Conservation (phyloP, 2,888 invertebrate species). For the Phorcus lineatus region DNA sequence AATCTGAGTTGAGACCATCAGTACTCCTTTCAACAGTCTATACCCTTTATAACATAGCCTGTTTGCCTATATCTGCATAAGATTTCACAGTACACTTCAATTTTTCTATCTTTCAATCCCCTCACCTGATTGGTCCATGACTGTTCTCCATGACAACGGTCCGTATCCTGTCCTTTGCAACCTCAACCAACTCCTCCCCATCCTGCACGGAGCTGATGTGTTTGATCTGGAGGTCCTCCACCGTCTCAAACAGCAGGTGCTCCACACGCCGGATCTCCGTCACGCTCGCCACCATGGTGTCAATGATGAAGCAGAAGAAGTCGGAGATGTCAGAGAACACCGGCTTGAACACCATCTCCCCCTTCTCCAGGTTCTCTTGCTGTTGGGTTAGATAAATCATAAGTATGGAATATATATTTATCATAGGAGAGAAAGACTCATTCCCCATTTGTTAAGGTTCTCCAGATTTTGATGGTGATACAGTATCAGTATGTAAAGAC, state of each 20-base stretch:
- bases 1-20: too few species aligned
- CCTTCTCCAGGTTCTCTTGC: conserved; percentile 62
- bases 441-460: too few species aligned
- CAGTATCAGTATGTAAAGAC: too few species aligned
- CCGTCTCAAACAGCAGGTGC: conserved; percentile 65
- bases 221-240: conserved; percentile 59
- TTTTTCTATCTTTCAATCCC: background rate
- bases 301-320: conserved; percentile 67
- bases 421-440: too few species aligned
- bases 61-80: too few species aligned
- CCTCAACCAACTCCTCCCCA: conserved; percentile 65
- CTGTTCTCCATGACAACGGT: conserved; percentile 67
- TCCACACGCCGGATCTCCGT: conserved; percentile 69
- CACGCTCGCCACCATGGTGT: conserved; percentile 70
- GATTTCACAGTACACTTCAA: too few species aligned
- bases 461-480: too few species aligned
- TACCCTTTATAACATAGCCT: too few species aligned
- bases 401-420: too few species aligned
- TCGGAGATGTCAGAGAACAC: conserved; percentile 62
- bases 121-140: conserved; percentile 69
- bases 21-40: too few species aligned
- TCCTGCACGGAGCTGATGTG: conserved; percentile 60
- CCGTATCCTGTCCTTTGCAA: conserved; percentile 62
- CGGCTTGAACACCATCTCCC: conserved; percentile 61
- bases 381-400: too few species aligned